Conservation (phyloP, 2,888 invertebrate genomes). For the Cactoblastis cactorum region DNA sequence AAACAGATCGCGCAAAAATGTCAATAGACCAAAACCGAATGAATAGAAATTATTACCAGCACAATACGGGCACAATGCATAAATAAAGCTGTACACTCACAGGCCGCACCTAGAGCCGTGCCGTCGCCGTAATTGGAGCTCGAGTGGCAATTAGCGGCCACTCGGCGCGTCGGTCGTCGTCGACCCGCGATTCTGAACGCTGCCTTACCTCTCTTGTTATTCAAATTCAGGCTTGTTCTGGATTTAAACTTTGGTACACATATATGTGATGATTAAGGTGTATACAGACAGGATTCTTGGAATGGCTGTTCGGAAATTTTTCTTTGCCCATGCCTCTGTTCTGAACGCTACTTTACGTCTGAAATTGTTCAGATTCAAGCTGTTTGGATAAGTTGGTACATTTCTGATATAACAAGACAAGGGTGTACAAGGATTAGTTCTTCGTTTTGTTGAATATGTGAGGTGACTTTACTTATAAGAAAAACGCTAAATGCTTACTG, state of each 20-base stretch:
- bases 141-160: constrained; percentile 68
- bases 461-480: too few species aligned
- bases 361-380: too few species aligned
- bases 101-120: constrained; percentile 29
- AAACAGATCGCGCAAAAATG: constrained; percentile 5
- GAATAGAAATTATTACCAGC: background rate
- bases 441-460: too few species aligned
- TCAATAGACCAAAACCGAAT: constrained; percentile 14
- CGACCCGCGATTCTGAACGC: constrained; percentile 39
- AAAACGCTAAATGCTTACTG: too few species aligned
- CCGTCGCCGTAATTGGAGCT: constrained; percentile 66
- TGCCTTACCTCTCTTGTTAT: constrained; percentile 47
- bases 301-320: too few species aligned
- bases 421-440: too few species aligned
- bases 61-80: background rate
- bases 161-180: constrained; percentile 57
- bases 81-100: constrained; percentile 13
- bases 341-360: too few species aligned
- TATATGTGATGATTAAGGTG: background rate
- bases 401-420: too few species aligned
- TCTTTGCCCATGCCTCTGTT: too few species aligned
- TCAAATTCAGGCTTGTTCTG: constrained; percentile 32
- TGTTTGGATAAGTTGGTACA: too few species aligned
- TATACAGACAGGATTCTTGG: too few species aligned
- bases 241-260: constrained; percentile 25